Percentiles rank a stretch among this genome's conserved stretches.
phyloP scores from a whole-genome alignment of 2,888 invertebrate genomes.

The Buathra laborator region DNA sequence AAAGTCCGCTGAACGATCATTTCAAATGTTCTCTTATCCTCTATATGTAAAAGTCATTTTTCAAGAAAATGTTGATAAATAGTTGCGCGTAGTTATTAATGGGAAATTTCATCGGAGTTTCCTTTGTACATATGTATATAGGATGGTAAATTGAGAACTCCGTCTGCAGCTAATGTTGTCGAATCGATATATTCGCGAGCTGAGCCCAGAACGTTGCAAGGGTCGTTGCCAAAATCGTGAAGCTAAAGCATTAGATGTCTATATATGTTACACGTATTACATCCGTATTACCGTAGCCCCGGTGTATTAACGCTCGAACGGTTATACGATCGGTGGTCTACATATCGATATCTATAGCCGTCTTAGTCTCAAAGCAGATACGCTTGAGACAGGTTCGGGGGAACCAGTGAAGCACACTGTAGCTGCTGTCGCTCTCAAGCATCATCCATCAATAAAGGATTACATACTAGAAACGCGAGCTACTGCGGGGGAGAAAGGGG shows the following conservation, averaged over 20 bases:
- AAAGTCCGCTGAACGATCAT: too few relatives aligned
- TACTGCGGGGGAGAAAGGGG: background rate
- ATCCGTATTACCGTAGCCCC: background rate
- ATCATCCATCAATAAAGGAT: constrained; percentile 71
- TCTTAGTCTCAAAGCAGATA: constrained; percentile 61
- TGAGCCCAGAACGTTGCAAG: background rate
- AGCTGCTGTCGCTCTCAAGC: constrained; percentile 67
- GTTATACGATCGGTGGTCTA: constrained; percentile 6
- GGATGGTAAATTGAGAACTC: background rate
- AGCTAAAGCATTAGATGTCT: background rate
- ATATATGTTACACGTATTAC: constrained; percentile 11
- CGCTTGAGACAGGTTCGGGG: constrained; percentile 52
- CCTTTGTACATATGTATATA: background rate
- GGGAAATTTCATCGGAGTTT: background rate
- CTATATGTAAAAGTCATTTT: too few relatives aligned
- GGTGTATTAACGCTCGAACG: constrained; percentile 8
- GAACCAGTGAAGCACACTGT: constrained; percentile 44
- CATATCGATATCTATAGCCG: constrained; percentile 28
- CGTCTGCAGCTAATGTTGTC: constrained; percentile 3
- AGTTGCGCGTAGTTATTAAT: background rate
- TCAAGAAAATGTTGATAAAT: too few relatives aligned
- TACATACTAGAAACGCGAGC: constrained; percentile 58
- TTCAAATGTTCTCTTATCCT: too few relatives aligned
- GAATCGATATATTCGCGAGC: constrained; percentile 4
- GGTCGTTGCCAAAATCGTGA: constrained; percentile 18